These are phyloP conservation scores for Ia io DNA, from an alignment of 2,113 vertebrate genomes.

Conservation along the genomic window DNA sequence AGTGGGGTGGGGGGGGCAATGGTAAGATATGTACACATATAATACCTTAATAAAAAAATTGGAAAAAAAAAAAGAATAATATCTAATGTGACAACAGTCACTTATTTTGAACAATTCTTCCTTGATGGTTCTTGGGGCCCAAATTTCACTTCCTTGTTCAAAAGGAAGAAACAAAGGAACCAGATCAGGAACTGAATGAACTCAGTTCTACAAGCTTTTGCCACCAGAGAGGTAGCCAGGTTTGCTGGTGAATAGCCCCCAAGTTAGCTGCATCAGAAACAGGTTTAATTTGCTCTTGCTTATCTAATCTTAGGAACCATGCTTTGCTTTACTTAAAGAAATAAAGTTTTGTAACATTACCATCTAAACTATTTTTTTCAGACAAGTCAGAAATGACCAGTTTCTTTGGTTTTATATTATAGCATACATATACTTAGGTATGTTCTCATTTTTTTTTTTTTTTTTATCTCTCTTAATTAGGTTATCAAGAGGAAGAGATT, in stretches of 20 bases:
- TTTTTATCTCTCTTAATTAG: neutral
- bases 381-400: neutral
- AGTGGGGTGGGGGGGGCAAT: no score
- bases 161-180: neutral
- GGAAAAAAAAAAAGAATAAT: no score
- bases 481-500: neutral
- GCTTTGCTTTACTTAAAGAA: neutral
- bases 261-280: neutral
- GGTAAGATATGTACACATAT: no score
- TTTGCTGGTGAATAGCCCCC: neutral
- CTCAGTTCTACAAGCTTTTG: neutral
- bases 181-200: neutral
- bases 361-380: neutral
- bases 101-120: neutral
- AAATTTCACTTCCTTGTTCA: neutral
- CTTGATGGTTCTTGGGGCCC: neutral
- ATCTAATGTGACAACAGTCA: neutral
- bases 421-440: neutral
- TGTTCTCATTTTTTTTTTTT: neutral
- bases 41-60: no score
- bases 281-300: slow-evolving; percentile 4
- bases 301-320: neutral
- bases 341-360: neutral
- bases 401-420: neutral
- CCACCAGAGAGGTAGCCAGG: neutral